phyloP scores from a whole-genome alignment of 2,888 invertebrate species.

The Nemotelus nigrinus region DNA sequence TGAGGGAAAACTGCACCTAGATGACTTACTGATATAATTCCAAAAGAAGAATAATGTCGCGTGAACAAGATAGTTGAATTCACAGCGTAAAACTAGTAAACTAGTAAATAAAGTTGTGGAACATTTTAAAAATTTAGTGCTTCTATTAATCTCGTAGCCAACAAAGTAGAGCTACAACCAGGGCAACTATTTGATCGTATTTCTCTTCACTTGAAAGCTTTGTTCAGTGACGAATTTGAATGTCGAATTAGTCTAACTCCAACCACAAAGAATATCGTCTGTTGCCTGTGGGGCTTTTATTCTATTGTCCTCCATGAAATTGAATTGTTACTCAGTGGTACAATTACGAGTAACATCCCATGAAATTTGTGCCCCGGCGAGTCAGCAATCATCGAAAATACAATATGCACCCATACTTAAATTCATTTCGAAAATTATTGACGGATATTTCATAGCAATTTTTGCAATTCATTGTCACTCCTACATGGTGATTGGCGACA shows the following conservation, averaged over 20 bases:
- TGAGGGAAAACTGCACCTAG: no score
- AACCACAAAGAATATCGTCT: conserved; percentile 18
- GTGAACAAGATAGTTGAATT: no score
- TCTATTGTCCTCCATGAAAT: conserved; percentile 30
- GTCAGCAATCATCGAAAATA: conserved; percentile 22
- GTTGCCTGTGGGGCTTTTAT: conserved; percentile 28
- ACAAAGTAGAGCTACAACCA: no score
- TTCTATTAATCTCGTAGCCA: no score
- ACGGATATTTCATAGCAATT: conserved; percentile 38
- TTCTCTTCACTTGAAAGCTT: no score
- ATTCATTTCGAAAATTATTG: conserved; percentile 45
- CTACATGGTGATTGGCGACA: conserved; percentile 31
- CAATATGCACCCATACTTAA: conserved; percentile 31
- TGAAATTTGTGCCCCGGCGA: conserved; percentile 31
- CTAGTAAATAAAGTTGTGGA: no score
- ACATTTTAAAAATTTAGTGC: no score
- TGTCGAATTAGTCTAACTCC: background rate
- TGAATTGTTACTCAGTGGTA: conserved; percentile 8
- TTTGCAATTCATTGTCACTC: conserved; percentile 44
- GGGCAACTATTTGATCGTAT: no score
- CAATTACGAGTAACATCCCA: conserved; percentile 21
- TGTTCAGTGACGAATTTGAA: no score
- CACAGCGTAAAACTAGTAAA: no score
- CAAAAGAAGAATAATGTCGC: no score
- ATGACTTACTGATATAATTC: no score